Evolutionary conservation across 2,888 invertebrate species (phyloP), one percentile per base, ranked within the genome.

Genomic region (Melanargia galathea): DNA sequence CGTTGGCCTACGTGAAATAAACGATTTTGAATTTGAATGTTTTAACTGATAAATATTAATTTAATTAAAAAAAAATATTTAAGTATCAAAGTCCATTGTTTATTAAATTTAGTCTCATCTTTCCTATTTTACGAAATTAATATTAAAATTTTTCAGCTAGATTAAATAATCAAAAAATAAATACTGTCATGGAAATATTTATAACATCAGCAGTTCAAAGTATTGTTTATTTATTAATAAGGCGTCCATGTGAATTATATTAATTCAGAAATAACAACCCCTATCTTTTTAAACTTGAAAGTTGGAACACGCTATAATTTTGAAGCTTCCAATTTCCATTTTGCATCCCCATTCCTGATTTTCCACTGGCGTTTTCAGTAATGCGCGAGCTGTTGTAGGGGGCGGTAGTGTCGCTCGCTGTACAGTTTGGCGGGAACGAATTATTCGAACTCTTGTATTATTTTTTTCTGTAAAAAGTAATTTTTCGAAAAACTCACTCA

Each of bases 271-370:
- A 51, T 69, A 58, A 70, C 68, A 75, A 30, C 62, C 57, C 74
- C 68, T 72, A 73, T 73, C 75, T 73, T 80, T 81, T 78, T 74
- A 78, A 84, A 83, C 78, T 82, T 73, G 65, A 78, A 83, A 83
- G 78, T 82, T 73, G 65, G 79, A 80, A 78, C 75, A 75, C 72
- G 72, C 76, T 77, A 79, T 85, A 80, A 82, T 81, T 30, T 82
- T 78, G 69, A 79, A 80, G 79, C 76, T 72, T 74, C 75, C 74
- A 59, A 16, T 2, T 38, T 18, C 75, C 74, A 59, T 30, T 30
- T 30, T 30, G 30, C 30, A 30, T 30, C 30, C 30, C 30, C 30
- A 30, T 30, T 56, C 49, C 35, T 48, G 26, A 38, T 62, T n/a
- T n/a, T 49, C 38, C 55, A 18, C 43, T 43, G 43, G 43, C 43